A percentile compares a stretch with the other conserved stretches of the same genome.
Conservation (phyloP, 2,113 vertebrate species). For the Lagopus leucura region DNA sequence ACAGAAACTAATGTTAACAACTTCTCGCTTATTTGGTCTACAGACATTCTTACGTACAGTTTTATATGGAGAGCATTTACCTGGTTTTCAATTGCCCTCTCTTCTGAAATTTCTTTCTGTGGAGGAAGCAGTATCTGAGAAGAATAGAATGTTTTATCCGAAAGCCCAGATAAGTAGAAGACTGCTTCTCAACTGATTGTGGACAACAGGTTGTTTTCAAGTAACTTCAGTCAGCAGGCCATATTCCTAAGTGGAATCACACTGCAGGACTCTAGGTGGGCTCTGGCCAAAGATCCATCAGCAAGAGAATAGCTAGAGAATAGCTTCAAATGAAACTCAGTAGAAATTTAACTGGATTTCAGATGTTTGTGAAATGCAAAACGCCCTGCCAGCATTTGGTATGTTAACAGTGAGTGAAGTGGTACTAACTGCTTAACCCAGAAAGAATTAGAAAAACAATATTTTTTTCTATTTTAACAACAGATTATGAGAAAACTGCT, state of each 20-base stretch:
- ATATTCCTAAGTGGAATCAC: not conserved
- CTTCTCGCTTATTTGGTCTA: not conserved
- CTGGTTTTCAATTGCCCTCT: not conserved
- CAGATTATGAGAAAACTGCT: not conserved
- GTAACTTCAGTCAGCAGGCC: not conserved
- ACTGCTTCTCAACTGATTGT: not conserved
- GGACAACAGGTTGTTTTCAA: not conserved
- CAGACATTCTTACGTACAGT: not conserved
- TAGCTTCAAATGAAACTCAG: not conserved
- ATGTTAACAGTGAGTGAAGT: fast-evolving
- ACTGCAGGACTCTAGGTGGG: not conserved
- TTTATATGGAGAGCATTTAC: not conserved
- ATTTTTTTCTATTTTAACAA: not conserved
- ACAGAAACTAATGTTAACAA: not conserved
- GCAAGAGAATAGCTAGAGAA: not conserved
- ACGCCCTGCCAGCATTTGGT: not conserved
- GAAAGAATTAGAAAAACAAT: not conserved
- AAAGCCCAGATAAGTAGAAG: not conserved
- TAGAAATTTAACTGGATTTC: not conserved
- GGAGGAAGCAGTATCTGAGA: not conserved
- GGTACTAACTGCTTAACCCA: not conserved
- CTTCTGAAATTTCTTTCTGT: not conserved
- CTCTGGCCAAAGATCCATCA: not conserved
- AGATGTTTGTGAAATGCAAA: not conserved
- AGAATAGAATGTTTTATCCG: not conserved